phyloP scores from a whole-genome alignment of 2,113 vertebrate genomes.

The Addax nasomaculatus region DNA sequence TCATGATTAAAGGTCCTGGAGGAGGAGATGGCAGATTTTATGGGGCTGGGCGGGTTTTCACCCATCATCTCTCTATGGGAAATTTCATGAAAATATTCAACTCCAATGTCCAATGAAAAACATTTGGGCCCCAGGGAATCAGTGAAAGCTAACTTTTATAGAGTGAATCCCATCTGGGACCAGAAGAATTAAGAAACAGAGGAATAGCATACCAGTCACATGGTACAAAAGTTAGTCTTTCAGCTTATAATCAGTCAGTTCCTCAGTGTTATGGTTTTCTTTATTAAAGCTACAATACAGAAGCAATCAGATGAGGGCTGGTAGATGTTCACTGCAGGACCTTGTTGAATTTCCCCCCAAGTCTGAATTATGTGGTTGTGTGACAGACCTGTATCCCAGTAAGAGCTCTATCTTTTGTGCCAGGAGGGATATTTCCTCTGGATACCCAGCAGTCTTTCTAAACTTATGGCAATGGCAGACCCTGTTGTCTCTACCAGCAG shows the following conservation, averaged over 20 bases:
- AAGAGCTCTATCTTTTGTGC: neutral
- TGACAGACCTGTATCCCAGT: neutral
- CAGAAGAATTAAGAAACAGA: slow-evolving; percentile 52
- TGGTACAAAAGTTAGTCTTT: neutral
- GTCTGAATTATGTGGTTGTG: neutral
- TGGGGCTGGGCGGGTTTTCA: slow-evolving; percentile 26
- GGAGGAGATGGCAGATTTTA: slow-evolving; percentile 52
- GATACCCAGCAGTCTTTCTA: neutral
- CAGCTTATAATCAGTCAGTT: neutral
- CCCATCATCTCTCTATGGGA: slow-evolving; percentile 52
- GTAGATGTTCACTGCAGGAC: neutral
- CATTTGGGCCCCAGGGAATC: slow-evolving; percentile 41
- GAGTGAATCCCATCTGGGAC: slow-evolving; percentile 43
- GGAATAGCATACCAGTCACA: neutral
- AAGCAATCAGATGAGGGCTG: neutral
- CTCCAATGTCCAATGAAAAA: slow-evolving; percentile 35
- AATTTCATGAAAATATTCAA: slow-evolving; percentile 62
- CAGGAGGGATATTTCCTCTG: neutral
- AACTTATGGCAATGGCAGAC: neutral
- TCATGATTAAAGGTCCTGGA: slow-evolving; percentile 26
- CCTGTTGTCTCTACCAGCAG: neutral
- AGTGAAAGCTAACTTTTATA: slow-evolving; percentile 51
- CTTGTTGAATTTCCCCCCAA: neutral
- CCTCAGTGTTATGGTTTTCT: neutral
- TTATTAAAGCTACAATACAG: neutral